Conservation (phyloP, 2,797 vertebrate genomes). For the Rhadinocentrus ornatus region DNA sequence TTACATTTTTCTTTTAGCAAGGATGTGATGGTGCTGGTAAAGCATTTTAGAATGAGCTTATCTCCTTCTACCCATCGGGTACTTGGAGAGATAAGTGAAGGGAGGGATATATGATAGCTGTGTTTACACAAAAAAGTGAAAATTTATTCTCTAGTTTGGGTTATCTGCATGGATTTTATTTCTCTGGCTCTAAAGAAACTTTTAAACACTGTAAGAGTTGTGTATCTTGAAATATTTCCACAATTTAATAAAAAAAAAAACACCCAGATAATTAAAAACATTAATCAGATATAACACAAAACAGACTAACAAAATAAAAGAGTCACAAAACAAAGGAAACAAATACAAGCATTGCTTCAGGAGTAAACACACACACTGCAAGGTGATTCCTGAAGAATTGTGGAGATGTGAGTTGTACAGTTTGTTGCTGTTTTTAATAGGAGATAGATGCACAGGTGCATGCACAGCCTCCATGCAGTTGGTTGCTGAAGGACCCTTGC, state of each 20-base stretch:
- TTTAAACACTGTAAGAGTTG: neutral
- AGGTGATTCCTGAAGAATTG: too few relatives aligned
- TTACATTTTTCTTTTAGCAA: conserved; percentile 36
- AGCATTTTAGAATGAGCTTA: conserved; percentile 23
- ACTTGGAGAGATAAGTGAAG: neutral
- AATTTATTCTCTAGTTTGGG: neutral
- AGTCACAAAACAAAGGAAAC: neutral
- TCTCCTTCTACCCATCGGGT: conserved; percentile 22
- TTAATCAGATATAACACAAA: too few relatives aligned
- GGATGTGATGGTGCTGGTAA: conserved; percentile 24
- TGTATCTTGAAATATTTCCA: neutral
- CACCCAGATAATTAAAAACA: too few relatives aligned
- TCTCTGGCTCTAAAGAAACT: neutral
- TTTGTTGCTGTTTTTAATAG: too few relatives aligned
- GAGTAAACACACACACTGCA: too few relatives aligned
- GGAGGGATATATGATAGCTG: conserved; percentile 30
- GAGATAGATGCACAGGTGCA: too few relatives aligned
- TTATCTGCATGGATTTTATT: too few relatives aligned
- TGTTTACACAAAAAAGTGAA: neutral
- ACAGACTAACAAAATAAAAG: neutral
- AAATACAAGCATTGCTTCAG: neutral
- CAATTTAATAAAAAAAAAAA: neutral
- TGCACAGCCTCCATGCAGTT: too few relatives aligned
- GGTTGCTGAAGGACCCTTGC: neutral
- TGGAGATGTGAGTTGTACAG: too few relatives aligned